Evolutionary conservation across 2,888 invertebrate genomes (phyloP).

Genomic region (Stegana nigrithorax): DNA sequence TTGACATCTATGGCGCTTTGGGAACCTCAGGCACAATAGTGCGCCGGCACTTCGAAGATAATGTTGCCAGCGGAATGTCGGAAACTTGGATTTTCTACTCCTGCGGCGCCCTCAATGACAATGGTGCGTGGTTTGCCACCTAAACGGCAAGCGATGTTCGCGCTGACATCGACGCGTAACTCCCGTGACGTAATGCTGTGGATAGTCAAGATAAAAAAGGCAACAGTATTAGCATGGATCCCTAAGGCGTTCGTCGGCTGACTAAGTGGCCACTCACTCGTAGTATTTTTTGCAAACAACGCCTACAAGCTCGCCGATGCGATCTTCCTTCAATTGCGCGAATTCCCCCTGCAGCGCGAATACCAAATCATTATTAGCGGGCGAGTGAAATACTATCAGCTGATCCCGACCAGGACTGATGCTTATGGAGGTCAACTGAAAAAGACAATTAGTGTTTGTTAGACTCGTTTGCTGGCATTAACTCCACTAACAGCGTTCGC

Average conservation of each 20-base stretch:
- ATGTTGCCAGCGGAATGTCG: conserved; percentile 63
- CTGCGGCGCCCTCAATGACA: conserved; percentile 62
- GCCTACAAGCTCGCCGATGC: conserved; percentile 89
- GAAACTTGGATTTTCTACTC: conserved; percentile 65
- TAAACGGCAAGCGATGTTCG: conserved; percentile 83
- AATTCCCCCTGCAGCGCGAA: conserved; percentile 75
- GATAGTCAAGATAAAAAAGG: neutral
- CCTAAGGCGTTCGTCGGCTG: too few relatives aligned
- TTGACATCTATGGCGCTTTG: too few relatives aligned
- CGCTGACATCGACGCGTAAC: conserved; percentile 78
- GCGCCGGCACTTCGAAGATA: conserved; percentile 67
- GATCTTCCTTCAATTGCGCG: conserved; percentile 73
- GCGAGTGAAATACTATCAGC: conserved; percentile 86
- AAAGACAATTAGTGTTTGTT: neutral
- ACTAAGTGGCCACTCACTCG: conserved; percentile 75
- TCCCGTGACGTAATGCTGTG: conserved; percentile 78
- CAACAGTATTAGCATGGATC: too few relatives aligned
- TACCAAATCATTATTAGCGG: conserved; percentile 90
- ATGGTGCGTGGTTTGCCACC: conserved; percentile 79
- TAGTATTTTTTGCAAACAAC: conserved; percentile 80
- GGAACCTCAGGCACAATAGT: conserved; percentile 60
- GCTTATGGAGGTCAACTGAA: conserved; percentile 83
- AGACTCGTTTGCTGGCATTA: neutral
- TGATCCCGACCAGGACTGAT: conserved; percentile 89
- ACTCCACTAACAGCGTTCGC: neutral